These are phyloP conservation scores for Clusia tigrina DNA, from an alignment of 2,888 invertebrate species.

Conservation along the genomic window DNA sequence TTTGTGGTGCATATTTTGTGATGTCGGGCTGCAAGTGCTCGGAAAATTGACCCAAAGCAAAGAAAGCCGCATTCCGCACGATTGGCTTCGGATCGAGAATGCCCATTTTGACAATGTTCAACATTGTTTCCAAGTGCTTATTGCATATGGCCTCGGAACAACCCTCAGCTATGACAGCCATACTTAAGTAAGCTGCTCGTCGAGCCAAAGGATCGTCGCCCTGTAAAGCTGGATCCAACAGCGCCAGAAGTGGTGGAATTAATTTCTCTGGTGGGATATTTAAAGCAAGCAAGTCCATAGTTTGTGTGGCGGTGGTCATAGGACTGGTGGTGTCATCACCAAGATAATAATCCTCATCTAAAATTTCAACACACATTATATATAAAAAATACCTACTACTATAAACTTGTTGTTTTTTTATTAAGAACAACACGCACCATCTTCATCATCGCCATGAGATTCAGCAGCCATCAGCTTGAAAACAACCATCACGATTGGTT, in stretches of 20 bases:
- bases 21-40: constrained; percentile 83
- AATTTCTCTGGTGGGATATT: constrained; percentile 80
- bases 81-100: constrained; percentile 71
- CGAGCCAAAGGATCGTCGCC: constrained; percentile 71
- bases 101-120: constrained; percentile 76
- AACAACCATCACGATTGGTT: constrained; percentile 73
- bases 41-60: constrained; percentile 82
- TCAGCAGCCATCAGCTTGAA: constrained; percentile 75
- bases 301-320: constrained; percentile 75
- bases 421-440: no score
- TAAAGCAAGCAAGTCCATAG: constrained; percentile 76
- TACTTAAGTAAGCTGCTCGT: constrained; percentile 76
- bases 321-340: constrained; percentile 73
- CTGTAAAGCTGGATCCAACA: constrained; percentile 73
- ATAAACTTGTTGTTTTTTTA: neutral
- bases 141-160: constrained; percentile 77
- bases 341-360: constrained; percentile 71
- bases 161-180: constrained; percentile 81
- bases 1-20: constrained; percentile 74
- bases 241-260: constrained; percentile 73
- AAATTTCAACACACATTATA: neutral
- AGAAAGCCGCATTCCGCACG: constrained; percentile 79
- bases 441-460: constrained; percentile 70
- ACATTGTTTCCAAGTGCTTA: constrained; percentile 74
- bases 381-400: neutral